These are phyloP conservation scores for Lepilemur septentrionalis DNA, from an alignment of 2,797 vertebrate species.

Conservation along the genomic window DNA sequence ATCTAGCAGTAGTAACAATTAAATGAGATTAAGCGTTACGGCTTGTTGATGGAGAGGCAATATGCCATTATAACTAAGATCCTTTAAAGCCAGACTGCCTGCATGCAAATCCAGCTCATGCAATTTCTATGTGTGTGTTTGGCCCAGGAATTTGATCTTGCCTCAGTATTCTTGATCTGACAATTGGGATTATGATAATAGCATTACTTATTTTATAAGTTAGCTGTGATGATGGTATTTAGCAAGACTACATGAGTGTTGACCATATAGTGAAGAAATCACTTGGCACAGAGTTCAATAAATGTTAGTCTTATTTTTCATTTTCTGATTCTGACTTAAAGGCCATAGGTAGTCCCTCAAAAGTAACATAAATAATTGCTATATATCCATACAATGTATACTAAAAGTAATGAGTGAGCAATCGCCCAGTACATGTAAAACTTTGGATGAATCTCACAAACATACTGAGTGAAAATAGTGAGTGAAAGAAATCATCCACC, in stretches of 20 bases:
- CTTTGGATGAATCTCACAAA: neutral
- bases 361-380: neutral
- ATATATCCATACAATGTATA: neutral
- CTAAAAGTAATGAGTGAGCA: neutral
- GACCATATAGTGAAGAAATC: neutral
- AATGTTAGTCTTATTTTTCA: neutral
- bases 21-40: neutral
- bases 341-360: neutral
- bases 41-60: neutral
- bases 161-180: neutral
- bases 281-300: neutral
- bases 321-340: conserved; percentile 4
- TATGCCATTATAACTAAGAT: neutral
- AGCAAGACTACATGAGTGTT: neutral
- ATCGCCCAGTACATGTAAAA: neutral
- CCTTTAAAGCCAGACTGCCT: neutral
- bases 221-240: neutral
- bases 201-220: neutral
- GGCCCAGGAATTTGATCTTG: neutral
- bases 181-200: neutral
- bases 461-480: neutral
- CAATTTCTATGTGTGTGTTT: neutral
- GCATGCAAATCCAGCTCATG: neutral
- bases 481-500: neutral
- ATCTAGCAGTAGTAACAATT: neutral